Evolutionary conservation across 2,888 invertebrate species (phyloP).

Genomic region (Coelopa pilipes): DNA sequence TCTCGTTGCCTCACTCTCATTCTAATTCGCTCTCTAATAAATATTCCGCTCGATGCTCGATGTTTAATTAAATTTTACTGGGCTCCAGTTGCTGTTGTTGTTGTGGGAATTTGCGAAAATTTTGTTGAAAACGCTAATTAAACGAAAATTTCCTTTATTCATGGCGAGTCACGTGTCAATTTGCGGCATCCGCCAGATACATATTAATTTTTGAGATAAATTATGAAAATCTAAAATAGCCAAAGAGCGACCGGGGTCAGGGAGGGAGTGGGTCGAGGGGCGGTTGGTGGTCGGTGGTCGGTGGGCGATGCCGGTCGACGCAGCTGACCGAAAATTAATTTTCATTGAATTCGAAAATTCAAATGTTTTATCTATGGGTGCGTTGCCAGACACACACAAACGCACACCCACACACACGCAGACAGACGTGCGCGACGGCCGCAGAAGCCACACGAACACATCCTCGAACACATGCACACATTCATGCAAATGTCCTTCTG

Average conservation of each 20-base stretch:
- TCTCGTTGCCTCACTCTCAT: too few species aligned
- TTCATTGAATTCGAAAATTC: constrained; percentile 44
- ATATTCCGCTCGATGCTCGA: neutral
- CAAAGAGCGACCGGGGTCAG: too few species aligned
- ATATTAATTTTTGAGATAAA: constrained; percentile 18
- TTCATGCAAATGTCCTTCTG: constrained; percentile 2
- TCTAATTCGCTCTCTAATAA: neutral
- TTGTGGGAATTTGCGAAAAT: neutral
- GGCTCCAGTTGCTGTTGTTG: neutral
- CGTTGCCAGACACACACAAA: neutral
- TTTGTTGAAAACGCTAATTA: constrained; percentile 26
- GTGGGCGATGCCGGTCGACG: constrained; percentile 20
- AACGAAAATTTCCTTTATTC: constrained; percentile 16
- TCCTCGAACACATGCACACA: neutral
- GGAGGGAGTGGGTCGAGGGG: neutral
- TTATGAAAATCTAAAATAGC: constrained; percentile 17
- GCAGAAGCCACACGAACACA: neutral
- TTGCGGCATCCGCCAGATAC: constrained; percentile 8
- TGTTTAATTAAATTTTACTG: neutral
- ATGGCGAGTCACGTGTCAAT: constrained; percentile 31
- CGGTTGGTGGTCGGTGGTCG: neutral
- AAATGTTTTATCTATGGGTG: constrained; percentile 32
- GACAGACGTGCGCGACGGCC: neutral
- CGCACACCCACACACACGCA: neutral
- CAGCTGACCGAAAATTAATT: constrained; percentile 48